Conservation (phyloP, 2,113 vertebrate genomes). For the Puma concolor region DNA sequence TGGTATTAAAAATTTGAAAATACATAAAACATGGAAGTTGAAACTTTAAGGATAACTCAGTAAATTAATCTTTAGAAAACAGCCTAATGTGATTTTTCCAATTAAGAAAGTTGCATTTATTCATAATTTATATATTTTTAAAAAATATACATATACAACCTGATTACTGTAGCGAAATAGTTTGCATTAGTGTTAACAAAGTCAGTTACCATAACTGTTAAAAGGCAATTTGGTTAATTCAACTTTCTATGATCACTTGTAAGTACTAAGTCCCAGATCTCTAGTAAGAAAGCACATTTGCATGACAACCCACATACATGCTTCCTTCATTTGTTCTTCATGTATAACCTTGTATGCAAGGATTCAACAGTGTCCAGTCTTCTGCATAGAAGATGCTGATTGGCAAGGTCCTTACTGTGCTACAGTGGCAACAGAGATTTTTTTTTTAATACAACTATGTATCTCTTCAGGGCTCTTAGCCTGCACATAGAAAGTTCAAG, state of each 20-base stretch:
- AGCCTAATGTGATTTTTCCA: neutral
- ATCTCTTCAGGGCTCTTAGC: slow-evolving; percentile 97
- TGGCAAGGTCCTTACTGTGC: too few species aligned
- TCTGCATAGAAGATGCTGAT: too few species aligned
- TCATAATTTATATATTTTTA: slow-evolving; percentile 13
- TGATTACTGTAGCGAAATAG: slow-evolving; percentile 63
- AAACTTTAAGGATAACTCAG: slow-evolving; percentile 85
- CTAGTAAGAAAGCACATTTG: too few species aligned
- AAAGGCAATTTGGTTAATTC: slow-evolving; percentile 78
- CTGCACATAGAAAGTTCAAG: slow-evolving; percentile 78
- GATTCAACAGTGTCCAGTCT: too few species aligned
- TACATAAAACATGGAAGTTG: slow-evolving; percentile 78
- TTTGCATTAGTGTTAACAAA: slow-evolving; percentile 84
- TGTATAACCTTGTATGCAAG: too few species aligned
- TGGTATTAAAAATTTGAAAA: slow-evolving; percentile 61
- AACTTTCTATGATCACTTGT: slow-evolving; percentile 69
- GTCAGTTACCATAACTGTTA: slow-evolving; percentile 74
- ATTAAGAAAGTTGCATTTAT: slow-evolving; percentile 11
- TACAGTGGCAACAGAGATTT: too few species aligned
- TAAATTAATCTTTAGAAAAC: slow-evolving; percentile 37
- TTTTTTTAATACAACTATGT: slow-evolving; percentile 96
- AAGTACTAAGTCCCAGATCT: slow-evolving; percentile 87
- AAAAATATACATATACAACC: slow-evolving; percentile 61
- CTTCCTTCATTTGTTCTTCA: too few species aligned
- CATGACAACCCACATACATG: too few species aligned